phyloP scores from a whole-genome alignment of 23 tunicate species.

The Styela plicata region DNA sequence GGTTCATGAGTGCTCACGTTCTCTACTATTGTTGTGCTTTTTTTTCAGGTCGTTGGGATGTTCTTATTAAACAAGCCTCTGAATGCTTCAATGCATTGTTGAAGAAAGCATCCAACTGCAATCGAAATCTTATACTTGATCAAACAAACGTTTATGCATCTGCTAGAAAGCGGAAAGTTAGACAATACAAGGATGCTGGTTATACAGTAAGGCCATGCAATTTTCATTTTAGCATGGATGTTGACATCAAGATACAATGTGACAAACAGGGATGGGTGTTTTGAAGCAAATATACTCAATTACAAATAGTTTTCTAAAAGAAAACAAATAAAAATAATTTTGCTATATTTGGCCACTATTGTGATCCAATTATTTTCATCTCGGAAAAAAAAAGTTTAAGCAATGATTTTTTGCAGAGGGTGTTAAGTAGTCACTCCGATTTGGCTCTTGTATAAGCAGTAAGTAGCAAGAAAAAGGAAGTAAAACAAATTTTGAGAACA shows the following conservation, averaged over 20 bases:
- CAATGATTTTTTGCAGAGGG: too few relatives aligned
- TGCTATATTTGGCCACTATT: too few relatives aligned
- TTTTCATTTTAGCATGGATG: neutral
- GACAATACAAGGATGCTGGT: slow-evolving; percentile 77
- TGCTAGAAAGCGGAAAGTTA: slow-evolving; percentile 76
- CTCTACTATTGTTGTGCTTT: too few relatives aligned
- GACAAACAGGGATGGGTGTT: too few relatives aligned
- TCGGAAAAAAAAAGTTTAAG: too few relatives aligned
- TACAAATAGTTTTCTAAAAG: neutral
- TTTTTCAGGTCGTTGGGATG: slow-evolving; percentile 94
- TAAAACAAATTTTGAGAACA: too few relatives aligned
- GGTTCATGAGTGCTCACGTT: too few relatives aligned
- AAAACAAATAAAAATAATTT: too few relatives aligned
- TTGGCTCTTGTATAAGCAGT: too few relatives aligned
- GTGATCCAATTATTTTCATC: too few relatives aligned
- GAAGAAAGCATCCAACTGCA: slow-evolving; percentile 65
- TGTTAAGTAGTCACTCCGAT: too few relatives aligned
- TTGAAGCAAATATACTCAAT: neutral
- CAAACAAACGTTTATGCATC: slow-evolving; percentile 90
- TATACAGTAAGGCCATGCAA: slow-evolving; percentile 59
- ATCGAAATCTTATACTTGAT: slow-evolving; percentile 73
- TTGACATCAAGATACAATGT: neutral
- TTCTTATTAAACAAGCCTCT: slow-evolving; percentile 76
- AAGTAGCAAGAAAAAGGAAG: too few relatives aligned
- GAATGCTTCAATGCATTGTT: slow-evolving; percentile 75